Evolutionary conservation across 2,888 invertebrate species (phyloP).

Genomic region (Proisotoma minuta): DNA sequence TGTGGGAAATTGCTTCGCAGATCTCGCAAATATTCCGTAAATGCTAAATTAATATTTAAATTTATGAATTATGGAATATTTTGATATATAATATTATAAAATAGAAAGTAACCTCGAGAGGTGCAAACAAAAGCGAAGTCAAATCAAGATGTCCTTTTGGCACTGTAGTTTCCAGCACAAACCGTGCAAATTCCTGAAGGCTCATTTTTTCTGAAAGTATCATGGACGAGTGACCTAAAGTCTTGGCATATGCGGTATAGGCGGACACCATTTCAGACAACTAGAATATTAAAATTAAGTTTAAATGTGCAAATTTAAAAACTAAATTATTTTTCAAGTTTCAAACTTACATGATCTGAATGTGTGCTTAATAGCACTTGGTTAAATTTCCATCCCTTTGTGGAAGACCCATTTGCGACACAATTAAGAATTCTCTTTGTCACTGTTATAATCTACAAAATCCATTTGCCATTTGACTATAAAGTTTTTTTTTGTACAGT

Average conservation of each 20-base stretch:
- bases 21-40: constrained; percentile 45
- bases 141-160: constrained; percentile 46
- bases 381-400: constrained; percentile 41
- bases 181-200: constrained; percentile 42
- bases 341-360: constrained; percentile 43
- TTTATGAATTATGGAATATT: neutral
- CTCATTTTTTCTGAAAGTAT: constrained; percentile 46
- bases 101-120: constrained; percentile 34
- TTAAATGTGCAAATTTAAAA: neutral
- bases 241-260: constrained; percentile 39
- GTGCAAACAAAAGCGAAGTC: constrained; percentile 46
- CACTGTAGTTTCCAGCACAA: constrained; percentile 45
- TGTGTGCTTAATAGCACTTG: constrained; percentile 41
- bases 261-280: constrained; percentile 40
- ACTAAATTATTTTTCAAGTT: neutral
- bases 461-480: neutral
- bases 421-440: constrained; percentile 45
- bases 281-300: constrained; percentile 17
- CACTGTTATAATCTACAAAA: constrained; percentile 43
- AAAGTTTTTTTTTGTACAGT: neutral
- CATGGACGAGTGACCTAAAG: constrained; percentile 37
- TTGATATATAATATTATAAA: neutral
- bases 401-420: constrained; percentile 40
- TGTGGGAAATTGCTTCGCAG: constrained; percentile 44
- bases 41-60: constrained; percentile 33